phyloP scores from a whole-genome alignment of 2,797 vertebrate species.

The Glyptemys insculpta region DNA sequence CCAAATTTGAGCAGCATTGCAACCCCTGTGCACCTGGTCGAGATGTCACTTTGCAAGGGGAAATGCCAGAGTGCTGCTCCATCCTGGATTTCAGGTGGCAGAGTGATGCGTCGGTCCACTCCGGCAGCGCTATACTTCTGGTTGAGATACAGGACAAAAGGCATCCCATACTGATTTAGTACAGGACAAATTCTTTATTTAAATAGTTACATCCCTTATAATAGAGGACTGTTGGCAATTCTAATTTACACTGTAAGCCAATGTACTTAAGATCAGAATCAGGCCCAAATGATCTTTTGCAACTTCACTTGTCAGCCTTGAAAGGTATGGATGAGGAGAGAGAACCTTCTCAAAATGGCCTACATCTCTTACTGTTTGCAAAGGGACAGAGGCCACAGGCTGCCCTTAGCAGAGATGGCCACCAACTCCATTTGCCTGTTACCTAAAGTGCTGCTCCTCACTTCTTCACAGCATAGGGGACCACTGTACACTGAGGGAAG shows the following conservation, averaged over 20 bases:
- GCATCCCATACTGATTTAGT: background rate
- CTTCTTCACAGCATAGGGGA: background rate
- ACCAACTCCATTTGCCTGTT: background rate
- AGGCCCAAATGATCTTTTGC: background rate
- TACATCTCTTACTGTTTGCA: background rate
- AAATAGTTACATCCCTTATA: background rate
- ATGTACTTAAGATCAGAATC: background rate
- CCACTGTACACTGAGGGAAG: background rate
- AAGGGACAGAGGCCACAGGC: background rate
- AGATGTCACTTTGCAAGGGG: background rate
- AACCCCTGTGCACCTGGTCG: background rate
- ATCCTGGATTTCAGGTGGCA: too few species aligned
- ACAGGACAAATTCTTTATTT: background rate
- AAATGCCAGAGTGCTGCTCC: background rate
- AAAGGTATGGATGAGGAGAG: background rate
- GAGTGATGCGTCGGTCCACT: background rate
- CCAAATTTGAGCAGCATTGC: background rate
- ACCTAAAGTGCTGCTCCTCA: rapidly evolving
- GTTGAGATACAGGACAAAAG: background rate
- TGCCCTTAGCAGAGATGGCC: background rate
- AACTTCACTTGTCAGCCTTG: background rate
- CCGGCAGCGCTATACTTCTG: background rate
- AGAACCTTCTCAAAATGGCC: background rate
- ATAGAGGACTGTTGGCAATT: background rate
- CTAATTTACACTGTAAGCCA: background rate